Evolutionary conservation across 2,797 vertebrate genomes (phyloP), one percentile per base, ranked within the genome.

Genomic region (Aulostomus chinensis): DNA sequence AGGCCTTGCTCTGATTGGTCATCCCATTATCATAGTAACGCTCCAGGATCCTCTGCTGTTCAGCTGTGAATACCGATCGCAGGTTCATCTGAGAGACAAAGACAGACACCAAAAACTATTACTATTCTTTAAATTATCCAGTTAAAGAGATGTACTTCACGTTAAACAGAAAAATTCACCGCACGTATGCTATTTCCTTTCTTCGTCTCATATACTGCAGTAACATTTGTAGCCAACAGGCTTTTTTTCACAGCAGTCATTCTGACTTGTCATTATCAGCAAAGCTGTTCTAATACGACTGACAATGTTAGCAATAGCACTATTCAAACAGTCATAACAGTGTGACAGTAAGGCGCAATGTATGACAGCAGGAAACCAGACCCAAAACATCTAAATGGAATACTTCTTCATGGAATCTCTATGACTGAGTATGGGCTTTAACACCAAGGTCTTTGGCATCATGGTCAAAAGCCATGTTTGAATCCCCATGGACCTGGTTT

Each of bases 1-100:
- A 99, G 85, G 96, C 94, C 88, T 98, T 98, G 93, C 97, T 99
- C 87, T 99, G 97, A 94, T 99, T 99, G 91, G 94, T 99, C 97
- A 99, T 99, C 86, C 97, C 97, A 89, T 94, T 97, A 51, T 99
- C 95, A 88, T 99, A 99, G 88, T 98, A 99, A 71, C 94, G 94
- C 78, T 99, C 96, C 70, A 99, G 93, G 89, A 96, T 94, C 80
- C 94, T 93, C 86, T 99, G 96, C 90, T 99, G 97, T 52, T 99
- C 97, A 84, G 90, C 89, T 58, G 95, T 97, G 89, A 99, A 98
- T 77, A 99, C 96, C 76, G 97, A 99, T 71, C 97, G 94, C 81
- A 98, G 93, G 91, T 99, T 98, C 97, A 99, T 99, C 97, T 99
- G 90, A 68, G 84, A 88, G 76, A 83, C 11, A 24, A 39, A 7